phyloP scores from a whole-genome alignment of 2,113 vertebrate genomes.

The Phrynosoma platyrhinos region DNA sequence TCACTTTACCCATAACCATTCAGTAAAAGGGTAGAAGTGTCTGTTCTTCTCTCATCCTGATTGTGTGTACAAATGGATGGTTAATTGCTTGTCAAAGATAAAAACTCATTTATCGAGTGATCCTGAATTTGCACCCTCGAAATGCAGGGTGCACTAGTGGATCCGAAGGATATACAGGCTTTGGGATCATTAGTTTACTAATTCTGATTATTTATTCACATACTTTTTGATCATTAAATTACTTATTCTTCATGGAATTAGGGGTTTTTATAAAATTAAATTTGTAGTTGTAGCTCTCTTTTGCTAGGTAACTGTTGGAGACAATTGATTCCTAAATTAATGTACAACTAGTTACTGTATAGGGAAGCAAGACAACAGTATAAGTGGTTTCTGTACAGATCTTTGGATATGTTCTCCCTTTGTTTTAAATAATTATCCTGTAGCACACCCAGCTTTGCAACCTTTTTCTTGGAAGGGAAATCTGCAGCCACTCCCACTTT shows the following conservation, averaged over 20 bases:
- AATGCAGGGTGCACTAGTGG: background rate
- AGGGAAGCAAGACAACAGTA: background rate
- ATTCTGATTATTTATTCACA: too few species aligned
- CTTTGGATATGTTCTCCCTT: background rate
- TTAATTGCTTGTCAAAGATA: background rate
- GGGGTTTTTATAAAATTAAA: background rate
- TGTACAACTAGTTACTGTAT: background rate
- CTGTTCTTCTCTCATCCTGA: background rate
- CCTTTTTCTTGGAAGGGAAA: background rate
- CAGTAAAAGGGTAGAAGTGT: background rate
- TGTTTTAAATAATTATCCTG: background rate
- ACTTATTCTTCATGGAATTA: background rate
- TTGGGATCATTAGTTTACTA: background rate
- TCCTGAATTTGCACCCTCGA: background rate
- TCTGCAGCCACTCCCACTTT: background rate
- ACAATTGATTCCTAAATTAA: background rate
- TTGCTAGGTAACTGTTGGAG: background rate
- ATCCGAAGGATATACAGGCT: background rate
- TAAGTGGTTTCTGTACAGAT: background rate
- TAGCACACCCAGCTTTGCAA: background rate
- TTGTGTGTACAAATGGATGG: background rate
- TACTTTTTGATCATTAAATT: background rate
- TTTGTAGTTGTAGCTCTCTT: background rate
- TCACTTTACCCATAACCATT: background rate
- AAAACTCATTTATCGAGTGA: background rate